Evolutionary conservation across 1,140 invertebrate species (phyloP).

Genomic region (Mycetomoellerius zeteki): DNA sequence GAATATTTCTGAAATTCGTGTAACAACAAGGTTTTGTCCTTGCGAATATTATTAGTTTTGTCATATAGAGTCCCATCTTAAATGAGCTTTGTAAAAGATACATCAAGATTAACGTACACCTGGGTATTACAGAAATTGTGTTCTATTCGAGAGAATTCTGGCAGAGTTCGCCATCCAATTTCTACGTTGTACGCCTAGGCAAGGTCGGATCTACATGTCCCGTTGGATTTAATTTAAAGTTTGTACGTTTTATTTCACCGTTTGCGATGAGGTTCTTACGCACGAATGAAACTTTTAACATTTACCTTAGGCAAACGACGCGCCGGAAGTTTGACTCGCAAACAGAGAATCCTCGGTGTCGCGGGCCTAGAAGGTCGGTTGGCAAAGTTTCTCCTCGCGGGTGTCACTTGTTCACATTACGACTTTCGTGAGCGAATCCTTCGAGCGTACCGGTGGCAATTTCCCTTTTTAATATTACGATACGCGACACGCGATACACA

Average conservation of each 20-base stretch:
- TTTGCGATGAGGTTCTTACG: slow-evolving; percentile 42
- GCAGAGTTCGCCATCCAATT: slow-evolving; percentile 32
- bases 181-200: background rate
- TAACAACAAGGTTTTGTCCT: background rate
- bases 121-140: background rate
- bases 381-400: slow-evolving; percentile 40
- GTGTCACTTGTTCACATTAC: slow-evolving; percentile 51
- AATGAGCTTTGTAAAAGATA: slow-evolving; percentile 5
- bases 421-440: slow-evolving; percentile 26
- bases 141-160: background rate
- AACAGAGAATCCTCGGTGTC: slow-evolving; percentile 39
- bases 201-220: slow-evolving; percentile 46
- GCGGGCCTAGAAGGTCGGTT: slow-evolving; percentile 32
- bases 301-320: slow-evolving; percentile 55
- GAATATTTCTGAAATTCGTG: background rate
- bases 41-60: background rate
- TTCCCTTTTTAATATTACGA: slow-evolving; percentile 55
- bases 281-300: slow-evolving; percentile 61
- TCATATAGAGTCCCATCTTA: background rate
- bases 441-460: slow-evolving; percentile 38
- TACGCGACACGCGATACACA: slow-evolving; percentile 37
- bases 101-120: slow-evolving; percentile 19
- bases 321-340: slow-evolving; percentile 49
- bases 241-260: slow-evolving; percentile 59
- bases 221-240: slow-evolving; percentile 64